These are phyloP conservation scores for Telenomus remus DNA, from an alignment of 1,140 invertebrate genomes.

Conservation along the genomic window DNA sequence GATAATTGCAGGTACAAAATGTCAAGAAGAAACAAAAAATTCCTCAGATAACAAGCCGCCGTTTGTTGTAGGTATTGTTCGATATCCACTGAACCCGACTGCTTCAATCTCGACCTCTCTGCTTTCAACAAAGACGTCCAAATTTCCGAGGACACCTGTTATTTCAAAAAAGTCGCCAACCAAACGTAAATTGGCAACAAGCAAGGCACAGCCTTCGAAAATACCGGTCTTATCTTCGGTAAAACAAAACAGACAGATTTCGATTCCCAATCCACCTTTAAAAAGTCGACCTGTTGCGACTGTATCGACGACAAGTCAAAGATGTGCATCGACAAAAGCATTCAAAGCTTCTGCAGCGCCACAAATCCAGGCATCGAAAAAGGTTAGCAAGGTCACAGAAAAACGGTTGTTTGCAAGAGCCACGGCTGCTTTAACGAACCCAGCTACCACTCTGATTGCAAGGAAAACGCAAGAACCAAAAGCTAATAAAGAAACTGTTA, in stretches of 20 bases:
- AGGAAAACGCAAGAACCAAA: slow-evolving; percentile 1
- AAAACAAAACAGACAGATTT: no score
- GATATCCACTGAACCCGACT: background rate
- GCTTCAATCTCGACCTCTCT: no score
- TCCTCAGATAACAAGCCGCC: background rate
- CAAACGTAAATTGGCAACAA: no score
- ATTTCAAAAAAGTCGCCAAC: background rate
- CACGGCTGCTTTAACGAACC: slow-evolving; percentile 13
- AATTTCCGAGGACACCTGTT: background rate
- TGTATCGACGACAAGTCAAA: no score
- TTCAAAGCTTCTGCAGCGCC: background rate
- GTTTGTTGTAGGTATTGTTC: background rate
- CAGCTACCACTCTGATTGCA: background rate
- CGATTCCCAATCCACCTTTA: no score
- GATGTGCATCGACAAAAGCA: no score
- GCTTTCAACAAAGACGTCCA: background rate
- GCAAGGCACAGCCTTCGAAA: no score
- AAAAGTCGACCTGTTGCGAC: no score
- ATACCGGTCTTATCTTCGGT: no score
- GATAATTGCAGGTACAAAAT: background rate
- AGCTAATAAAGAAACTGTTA: background rate
- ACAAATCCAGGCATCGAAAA: slow-evolving; percentile 26
- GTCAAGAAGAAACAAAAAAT: background rate
- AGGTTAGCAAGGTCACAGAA: slow-evolving; percentile 64
- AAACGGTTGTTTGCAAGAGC: slow-evolving; percentile 64